Conservation (phyloP, 1,140 invertebrate species). For the Aphaenogaster ashmeadi region DNA sequence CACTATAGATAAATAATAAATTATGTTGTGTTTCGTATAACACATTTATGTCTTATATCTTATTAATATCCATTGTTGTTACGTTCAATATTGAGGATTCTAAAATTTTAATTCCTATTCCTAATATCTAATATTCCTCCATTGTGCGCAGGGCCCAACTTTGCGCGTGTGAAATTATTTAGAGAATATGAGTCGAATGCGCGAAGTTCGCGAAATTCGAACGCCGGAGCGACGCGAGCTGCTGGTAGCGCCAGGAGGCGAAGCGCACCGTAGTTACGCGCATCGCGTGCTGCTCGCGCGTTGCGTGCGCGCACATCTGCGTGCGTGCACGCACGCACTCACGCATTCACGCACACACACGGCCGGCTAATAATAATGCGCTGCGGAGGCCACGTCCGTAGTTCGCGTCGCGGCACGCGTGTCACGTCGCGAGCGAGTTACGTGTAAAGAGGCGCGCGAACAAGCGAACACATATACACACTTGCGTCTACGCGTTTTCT, state of each 20-base stretch:
- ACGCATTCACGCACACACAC: conserved; percentile 76
- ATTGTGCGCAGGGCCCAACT: too few species aligned
- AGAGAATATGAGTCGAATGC: not conserved
- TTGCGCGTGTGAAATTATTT: not conserved
- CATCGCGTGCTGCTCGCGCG: conserved; percentile 72
- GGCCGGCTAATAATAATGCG: conserved; percentile 74
- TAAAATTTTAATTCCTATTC: too few species aligned
- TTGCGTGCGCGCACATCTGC: conserved; percentile 72
- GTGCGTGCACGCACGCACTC: conserved; percentile 71
- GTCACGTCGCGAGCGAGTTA: conserved; percentile 54
- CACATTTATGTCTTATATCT: too few species aligned
- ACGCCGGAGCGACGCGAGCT: not conserved
- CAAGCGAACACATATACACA: conserved; percentile 23
- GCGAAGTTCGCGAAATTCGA: conserved; percentile 4
- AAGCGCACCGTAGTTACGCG: conserved; percentile 55
- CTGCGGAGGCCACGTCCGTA: conserved; percentile 65
- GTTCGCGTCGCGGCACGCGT: conserved; percentile 59
- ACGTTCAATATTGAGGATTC: too few species aligned
- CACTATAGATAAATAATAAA: too few species aligned
- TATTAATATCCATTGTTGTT: too few species aligned
- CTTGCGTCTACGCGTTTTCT: conserved; percentile 18
- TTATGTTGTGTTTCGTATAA: too few species aligned
- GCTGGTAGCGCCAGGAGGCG: not conserved
- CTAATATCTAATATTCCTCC: too few species aligned
- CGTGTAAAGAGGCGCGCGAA: conserved; percentile 21